Evolutionary conservation across 2,888 invertebrate genomes (phyloP).

Genomic region (Metopia argyrocephala): DNA sequence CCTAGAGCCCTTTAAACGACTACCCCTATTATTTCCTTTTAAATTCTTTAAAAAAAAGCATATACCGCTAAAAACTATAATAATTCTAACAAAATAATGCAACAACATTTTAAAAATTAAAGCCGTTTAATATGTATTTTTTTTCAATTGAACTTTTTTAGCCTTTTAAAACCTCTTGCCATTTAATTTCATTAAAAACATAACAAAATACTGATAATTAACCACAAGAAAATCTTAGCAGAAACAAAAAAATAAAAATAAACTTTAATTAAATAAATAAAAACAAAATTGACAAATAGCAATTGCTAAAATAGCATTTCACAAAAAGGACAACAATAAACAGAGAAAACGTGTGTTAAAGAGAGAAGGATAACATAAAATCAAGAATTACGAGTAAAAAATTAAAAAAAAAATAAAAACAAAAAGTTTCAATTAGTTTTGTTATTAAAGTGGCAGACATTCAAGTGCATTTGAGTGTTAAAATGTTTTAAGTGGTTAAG

Average conservation of each 20-base stretch:
- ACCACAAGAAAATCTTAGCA: constrained; percentile 4
- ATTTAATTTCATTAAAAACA: not conserved
- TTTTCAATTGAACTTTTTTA: not conserved
- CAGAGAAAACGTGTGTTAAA: not conserved
- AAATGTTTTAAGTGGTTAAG: constrained; percentile 60
- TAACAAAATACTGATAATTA: constrained; percentile 27
- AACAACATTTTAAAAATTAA: not conserved
- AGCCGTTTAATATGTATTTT: not conserved
- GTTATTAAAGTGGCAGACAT: constrained; percentile 54
- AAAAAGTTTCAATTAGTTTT: constrained; percentile 49
- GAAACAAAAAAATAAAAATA: not conserved
- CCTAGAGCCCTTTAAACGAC: too few relatives aligned
- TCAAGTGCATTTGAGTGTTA: constrained; percentile 58
- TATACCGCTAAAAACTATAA: too few relatives aligned
- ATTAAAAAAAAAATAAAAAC: not conserved
- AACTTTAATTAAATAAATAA: not conserved
- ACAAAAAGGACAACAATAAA: not conserved
- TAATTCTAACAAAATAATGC: too few relatives aligned
- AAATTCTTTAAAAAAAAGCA: too few relatives aligned
- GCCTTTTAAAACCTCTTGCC: not conserved
- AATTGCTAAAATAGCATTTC: constrained; percentile 31
- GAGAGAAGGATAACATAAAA: not conserved
- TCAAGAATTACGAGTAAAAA: not conserved
- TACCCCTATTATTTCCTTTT: too few relatives aligned
- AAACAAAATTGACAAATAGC: constrained; percentile 21